These are phyloP conservation scores for Bombus fervidus DNA, from an alignment of 1,140 invertebrate genomes.

Conservation along the genomic window DNA sequence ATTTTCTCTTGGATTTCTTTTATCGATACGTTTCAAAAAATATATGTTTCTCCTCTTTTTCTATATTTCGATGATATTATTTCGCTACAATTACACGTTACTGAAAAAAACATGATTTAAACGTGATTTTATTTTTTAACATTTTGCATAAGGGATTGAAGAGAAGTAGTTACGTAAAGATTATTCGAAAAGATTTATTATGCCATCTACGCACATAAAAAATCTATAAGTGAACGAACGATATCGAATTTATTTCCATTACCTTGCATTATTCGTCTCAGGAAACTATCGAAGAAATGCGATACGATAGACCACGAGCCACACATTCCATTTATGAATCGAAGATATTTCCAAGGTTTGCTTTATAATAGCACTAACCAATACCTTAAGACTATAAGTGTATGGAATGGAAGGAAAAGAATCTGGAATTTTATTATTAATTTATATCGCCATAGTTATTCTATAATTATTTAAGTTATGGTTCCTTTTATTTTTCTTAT, in stretches of 20 bases:
- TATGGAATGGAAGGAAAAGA: neutral
- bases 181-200: neutral
- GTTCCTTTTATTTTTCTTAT: neutral
- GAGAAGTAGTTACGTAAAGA: neutral
- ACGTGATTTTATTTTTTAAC: neutral
- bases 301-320: neutral
- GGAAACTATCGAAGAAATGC: neutral
- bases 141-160: neutral
- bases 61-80: too few relatives aligned
- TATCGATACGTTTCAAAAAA: too few relatives aligned
- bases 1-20: neutral
- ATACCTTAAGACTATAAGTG: neutral
- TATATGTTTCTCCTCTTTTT: too few relatives aligned
- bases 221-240: neutral
- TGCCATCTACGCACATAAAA: rapidly evolving
- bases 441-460: neutral
- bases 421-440: neutral
- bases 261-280: neutral
- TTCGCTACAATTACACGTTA: too few relatives aligned
- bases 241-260: neutral
- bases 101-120: too few relatives aligned
- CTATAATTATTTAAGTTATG: neutral
- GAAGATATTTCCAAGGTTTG: neutral
- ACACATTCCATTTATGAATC: constrained; percentile 22
- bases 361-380: constrained; percentile 3